Base-by-base conservation (phyloP, 2,113 vertebrate genomes). In the Trichomycterus rosablanca region DNA sequence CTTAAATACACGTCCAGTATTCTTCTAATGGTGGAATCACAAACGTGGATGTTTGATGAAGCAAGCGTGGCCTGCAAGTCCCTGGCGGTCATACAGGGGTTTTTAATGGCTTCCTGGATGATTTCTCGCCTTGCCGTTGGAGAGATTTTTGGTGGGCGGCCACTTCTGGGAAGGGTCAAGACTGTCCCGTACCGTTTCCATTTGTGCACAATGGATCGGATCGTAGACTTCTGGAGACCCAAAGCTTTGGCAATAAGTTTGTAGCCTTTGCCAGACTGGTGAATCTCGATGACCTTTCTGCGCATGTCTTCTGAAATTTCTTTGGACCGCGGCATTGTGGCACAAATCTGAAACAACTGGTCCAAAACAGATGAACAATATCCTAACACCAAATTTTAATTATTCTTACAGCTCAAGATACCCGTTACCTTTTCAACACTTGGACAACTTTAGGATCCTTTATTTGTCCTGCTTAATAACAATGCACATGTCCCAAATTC, bases 241-340 rank as follows among this genome's bases (percentile, higher is more conserved):
- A 65, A 14, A 11, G 22, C 42, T 55, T 65, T 65, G 32, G 62
- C 54, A 30, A 65, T 65, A n/a, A 28, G 51, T 16, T 65, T 65
- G 43, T 65, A 65, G 42, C 62, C 62, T 39, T 65, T 65, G 6
- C 62, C 62, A 1, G 62, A 56, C 52, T 56, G 52, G 8, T 65
- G 43, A 49, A 52, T 52, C 34, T 65, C 62, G 0, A 65, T 52
- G 12, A 65, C 62, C 15, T 65, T 26, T 40, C 43, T 65, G 1
- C 62, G 62, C 7, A 56, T 2, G 7, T 48, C 62, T 39, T 49
- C 62, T 6, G 62, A 11, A 30, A 65, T 56, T 48, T 65, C 62
- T 49, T 56, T 65, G 32, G 62, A 65, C 22, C 62, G 51, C 15
- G 62, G 62, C 62, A 65, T 65, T 12, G 30, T 14, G 28, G 12